Conservation (phyloP, 1,140 invertebrate species). For the Microplitis demolitor region DNA sequence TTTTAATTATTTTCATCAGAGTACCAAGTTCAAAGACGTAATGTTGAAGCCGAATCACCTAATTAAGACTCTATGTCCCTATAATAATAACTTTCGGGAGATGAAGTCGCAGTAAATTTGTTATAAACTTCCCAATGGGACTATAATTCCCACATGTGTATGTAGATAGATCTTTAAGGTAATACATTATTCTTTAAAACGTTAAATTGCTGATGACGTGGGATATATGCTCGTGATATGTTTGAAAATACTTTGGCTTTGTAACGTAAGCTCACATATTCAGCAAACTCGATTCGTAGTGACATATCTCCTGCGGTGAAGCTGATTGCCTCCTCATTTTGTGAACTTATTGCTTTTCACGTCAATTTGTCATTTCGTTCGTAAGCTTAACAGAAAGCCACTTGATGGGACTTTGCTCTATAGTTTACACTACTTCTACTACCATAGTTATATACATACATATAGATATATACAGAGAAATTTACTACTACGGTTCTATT, state of each 20-base stretch:
- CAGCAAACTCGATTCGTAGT: conserved; percentile 40
- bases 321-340: conserved; percentile 47
- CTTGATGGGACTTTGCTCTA: conserved; percentile 18
- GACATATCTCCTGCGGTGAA: conserved; percentile 42
- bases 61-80: not conserved
- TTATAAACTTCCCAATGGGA: not conserved
- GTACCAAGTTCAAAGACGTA: not conserved
- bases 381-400: conserved; percentile 38
- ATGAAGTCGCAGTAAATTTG: not conserved
- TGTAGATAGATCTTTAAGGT: too few relatives aligned
- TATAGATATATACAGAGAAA: not conserved
- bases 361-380: conserved; percentile 46
- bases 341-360: conserved; percentile 47
- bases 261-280: not conserved
- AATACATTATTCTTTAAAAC: too few relatives aligned
- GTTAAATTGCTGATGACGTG: not conserved
- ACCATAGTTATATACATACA: not conserved
- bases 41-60: not conserved
- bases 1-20: not conserved
- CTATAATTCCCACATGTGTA: too few relatives aligned
- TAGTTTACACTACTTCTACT: not conserved
- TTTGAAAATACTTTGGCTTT: not conserved
- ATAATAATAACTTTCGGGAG: too few relatives aligned
- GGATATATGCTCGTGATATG: not conserved
- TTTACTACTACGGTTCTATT: too few relatives aligned